Evolutionary conservation across 2,888 invertebrate genomes (phyloP), one percentile per base, ranked within the genome.

Genomic region (Xestia xanthographa): DNA sequence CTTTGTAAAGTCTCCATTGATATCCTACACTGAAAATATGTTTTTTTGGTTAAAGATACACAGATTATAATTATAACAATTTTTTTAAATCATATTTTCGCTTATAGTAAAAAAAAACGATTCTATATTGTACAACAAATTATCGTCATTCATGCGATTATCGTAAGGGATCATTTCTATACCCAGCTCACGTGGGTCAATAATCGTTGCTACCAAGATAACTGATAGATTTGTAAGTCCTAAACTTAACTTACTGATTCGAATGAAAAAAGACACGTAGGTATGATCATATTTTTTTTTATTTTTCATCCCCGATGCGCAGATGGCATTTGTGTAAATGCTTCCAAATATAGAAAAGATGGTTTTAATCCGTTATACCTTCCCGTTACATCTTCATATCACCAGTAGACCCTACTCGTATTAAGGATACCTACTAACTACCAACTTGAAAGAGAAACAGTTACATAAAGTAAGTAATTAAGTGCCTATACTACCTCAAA

Each of bases 401-500:
- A 5, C 48, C 34, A 0, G 12, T 5, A 26, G 1, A 48, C 8
- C 22, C 2, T 3, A 22, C 1, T n/a, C n/a, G n/a, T n/a, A n/a
- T n/a, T 71, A 50, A 34, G 34, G 26, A 17, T 8, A 26, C 34
- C 0, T 5, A n/a, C 26, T 73, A 41, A 79, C 1, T 45, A 34
- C 29, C 12, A 43, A 34, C 6, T 26, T 43, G 11, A 11, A 41
- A 22, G 22, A 72, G 34, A 43, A 38, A 62, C 38, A 29, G 29
- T 45, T 48, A 11, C 4, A 53, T 63, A 45, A 56, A 48, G 29
- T 38, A 41, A 74, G 53, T 80, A 63, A 77, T 74, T 65, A 63
- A n/a, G n/a, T n/a, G n/a, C n/a, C n/a, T n/a, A n/a, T n/a, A n/a
- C n/a, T n/a, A n/a, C n/a, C n/a, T n/a, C n/a, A n/a, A n/a, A n/a